Evolutionary conservation across 1,140 invertebrate genomes (phyloP).

Genomic region (Lordiphosa collinella): DNA sequence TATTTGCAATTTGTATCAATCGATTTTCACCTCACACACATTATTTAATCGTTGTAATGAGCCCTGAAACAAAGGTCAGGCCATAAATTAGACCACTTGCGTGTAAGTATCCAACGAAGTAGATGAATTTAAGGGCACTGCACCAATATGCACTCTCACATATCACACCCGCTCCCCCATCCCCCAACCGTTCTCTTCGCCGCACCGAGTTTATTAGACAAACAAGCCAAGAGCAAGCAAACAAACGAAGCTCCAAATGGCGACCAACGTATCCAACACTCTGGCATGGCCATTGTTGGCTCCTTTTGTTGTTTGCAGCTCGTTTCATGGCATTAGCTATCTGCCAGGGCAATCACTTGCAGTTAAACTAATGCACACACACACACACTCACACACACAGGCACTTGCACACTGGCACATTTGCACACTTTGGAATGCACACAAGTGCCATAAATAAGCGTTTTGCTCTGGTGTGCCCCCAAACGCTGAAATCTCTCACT

Average conservation of each 20-base stretch:
- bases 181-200: constrained; percentile 4
- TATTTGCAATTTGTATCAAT: too few species aligned
- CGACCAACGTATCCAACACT: constrained; percentile 25
- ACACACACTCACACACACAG: constrained; percentile 10
- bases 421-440: constrained; percentile 33
- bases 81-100: constrained; percentile 41
- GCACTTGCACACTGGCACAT: constrained; percentile 10
- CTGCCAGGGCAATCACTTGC: constrained; percentile 62
- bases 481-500: constrained; percentile 1
- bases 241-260: constrained; percentile 26
- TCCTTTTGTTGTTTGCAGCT: constrained; percentile 42
- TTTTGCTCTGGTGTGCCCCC: constrained; percentile 14
- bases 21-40: background rate
- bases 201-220: constrained; percentile 45
- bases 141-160: constrained; percentile 22
- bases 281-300: constrained; percentile 15
- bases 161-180: constrained; percentile 6
- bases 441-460: constrained; percentile 66
- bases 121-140: constrained; percentile 37
- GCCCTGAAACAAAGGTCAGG: constrained; percentile 6
- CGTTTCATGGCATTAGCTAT: constrained; percentile 47
- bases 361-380: constrained; percentile 51
- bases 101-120: constrained; percentile 27
- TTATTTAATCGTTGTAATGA: constrained; percentile 19
- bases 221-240: constrained; percentile 31